Conservation (phyloP, 2,113 vertebrate genomes). For the Chlamydotis undulata region DNA sequence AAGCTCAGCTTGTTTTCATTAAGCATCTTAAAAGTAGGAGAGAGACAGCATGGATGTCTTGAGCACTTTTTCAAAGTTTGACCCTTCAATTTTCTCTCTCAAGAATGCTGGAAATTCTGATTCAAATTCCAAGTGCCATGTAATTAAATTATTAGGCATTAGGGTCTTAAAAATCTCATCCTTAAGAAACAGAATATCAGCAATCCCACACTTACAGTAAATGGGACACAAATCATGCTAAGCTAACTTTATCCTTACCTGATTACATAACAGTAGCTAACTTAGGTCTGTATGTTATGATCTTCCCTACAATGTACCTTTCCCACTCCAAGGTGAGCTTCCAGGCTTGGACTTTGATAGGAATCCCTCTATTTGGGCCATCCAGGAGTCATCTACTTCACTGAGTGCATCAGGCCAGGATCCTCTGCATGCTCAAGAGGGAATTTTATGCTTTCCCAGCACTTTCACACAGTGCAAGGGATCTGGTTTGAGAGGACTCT, state of each 20-base stretch:
- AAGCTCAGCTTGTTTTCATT: background rate
- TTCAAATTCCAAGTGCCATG: background rate
- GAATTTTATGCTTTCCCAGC: background rate
- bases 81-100: background rate
- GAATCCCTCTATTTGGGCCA: background rate
- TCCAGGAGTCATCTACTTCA: too few species aligned
- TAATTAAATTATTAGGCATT: background rate
- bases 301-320: background rate
- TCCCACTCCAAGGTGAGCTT: background rate
- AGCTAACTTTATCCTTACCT: background rate
- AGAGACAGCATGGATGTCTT: background rate
- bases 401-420: background rate
- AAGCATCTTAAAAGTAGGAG: background rate
- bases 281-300: background rate
- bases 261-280: background rate
- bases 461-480: background rate
- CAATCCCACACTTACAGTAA: background rate
- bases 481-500: background rate
- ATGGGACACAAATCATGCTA: background rate
- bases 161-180: background rate
- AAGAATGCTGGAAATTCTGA: background rate
- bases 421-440: background rate
- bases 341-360: background rate
- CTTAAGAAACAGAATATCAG: background rate
- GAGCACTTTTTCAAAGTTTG: background rate